Conservation (phyloP, 2,888 invertebrate species). For the Empis stercorea region DNA sequence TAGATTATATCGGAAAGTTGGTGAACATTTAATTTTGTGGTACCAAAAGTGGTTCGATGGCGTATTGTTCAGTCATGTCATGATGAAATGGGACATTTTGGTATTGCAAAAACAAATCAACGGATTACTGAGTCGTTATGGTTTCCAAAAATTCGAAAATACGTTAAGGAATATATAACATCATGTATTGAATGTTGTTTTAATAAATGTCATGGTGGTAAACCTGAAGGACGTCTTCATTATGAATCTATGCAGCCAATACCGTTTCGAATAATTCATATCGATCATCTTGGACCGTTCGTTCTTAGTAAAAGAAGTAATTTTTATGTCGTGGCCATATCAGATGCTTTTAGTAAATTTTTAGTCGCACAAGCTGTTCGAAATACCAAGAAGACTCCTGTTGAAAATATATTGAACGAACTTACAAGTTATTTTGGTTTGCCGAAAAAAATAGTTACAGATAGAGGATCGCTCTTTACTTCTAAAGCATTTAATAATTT, state of each 20-base stretch:
- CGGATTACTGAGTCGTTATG: conserved; percentile 12
- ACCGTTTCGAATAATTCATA: conserved; percentile 12
- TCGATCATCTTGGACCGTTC: conserved; percentile 16
- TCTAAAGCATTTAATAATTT: conserved; percentile 16
- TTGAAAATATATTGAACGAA: too few relatives aligned
- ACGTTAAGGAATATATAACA: conserved; percentile 13
- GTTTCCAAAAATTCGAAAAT: conserved; percentile 12
- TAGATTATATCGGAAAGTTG: conserved; percentile 9
- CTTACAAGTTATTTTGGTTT: too few relatives aligned
- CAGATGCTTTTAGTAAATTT: conserved; percentile 10
- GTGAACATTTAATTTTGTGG: conserved; percentile 9
- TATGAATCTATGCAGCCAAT: conserved; percentile 6
- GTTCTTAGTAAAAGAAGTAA: conserved; percentile 7
- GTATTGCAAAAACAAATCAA: conserved; percentile 14
- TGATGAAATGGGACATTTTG: conserved; percentile 17
- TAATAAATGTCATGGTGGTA: conserved; percentile 11
- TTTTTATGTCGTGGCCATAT: conserved; percentile 3
- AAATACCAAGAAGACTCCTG: conserved; percentile 13
- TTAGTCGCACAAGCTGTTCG: conserved; percentile 10
- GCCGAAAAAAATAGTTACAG: conserved; percentile 15
- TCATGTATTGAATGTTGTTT: conserved; percentile 14
- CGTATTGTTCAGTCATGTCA: conserved; percentile 13
- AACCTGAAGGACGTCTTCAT: conserved; percentile 9
- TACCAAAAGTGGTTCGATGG: conserved; percentile 13
- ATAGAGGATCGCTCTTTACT: conserved; percentile 19